phyloP scores from a whole-genome alignment of 2,113 vertebrate species.

The Phycodurus eques region DNA sequence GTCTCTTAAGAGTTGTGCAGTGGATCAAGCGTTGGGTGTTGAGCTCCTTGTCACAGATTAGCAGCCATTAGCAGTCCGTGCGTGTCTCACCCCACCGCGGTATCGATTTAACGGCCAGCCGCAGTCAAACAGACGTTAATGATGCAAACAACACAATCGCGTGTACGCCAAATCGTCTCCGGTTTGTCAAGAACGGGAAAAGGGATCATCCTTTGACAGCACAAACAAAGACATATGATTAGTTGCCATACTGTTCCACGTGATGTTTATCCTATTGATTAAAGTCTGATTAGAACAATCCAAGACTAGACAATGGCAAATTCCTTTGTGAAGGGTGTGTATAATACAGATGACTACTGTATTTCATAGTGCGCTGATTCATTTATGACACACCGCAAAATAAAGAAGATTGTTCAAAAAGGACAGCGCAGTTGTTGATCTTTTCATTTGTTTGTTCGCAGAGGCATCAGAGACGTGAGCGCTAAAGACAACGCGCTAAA shows the following conservation, averaged over 20 bases:
- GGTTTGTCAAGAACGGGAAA: not conserved
- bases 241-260: constrained; percentile 37
- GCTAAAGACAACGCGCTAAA: constrained; percentile 47
- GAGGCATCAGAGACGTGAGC: constrained; percentile 22
- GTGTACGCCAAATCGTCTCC: not conserved
- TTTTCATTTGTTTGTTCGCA: constrained; percentile 61
- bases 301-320: constrained; percentile 19
- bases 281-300: constrained; percentile 60
- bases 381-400: not conserved
- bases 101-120: constrained; percentile 66
- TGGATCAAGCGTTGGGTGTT: constrained; percentile 44
- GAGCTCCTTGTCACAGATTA: constrained; percentile 58
- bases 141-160: constrained; percentile 51
- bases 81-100: constrained; percentile 60
- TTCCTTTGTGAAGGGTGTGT: constrained; percentile 42
- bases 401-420: not conserved
- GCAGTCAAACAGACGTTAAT: constrained; percentile 67
- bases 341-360: not conserved
- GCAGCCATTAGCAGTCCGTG: constrained; percentile 58
- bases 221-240: constrained; percentile 31
- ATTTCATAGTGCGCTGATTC: not conserved
- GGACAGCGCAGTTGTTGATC: constrained; percentile 44
- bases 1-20: not conserved
- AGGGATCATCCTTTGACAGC: constrained; percentile 50
- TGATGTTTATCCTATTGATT: constrained; percentile 68